Conservation (phyloP, 1,140 invertebrate genomes). For the Neuroterus valhalla region DNA sequence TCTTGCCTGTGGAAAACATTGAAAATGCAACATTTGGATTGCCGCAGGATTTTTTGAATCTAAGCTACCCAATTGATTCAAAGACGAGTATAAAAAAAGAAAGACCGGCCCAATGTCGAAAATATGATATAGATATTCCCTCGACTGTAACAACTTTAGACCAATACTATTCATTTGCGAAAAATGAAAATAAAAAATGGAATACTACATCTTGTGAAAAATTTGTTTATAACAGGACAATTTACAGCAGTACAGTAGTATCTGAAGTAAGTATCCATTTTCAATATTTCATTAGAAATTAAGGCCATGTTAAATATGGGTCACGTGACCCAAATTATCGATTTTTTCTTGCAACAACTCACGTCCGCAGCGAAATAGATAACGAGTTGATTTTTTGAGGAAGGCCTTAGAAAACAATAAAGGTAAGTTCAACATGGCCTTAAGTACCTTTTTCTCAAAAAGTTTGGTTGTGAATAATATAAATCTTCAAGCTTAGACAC, state of each 20-base stretch:
- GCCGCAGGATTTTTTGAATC: constrained; percentile 69
- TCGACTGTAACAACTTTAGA: constrained; percentile 8
- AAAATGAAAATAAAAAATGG: constrained; percentile 47
- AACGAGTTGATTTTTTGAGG: too few relatives aligned
- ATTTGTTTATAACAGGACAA: constrained; percentile 79
- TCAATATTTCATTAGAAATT: not conserved
- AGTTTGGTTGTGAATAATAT: too few relatives aligned
- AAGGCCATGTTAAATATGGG: too few relatives aligned
- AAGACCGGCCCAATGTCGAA: constrained; percentile 74
- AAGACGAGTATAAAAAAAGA: constrained; percentile 54
- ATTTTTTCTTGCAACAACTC: too few relatives aligned
- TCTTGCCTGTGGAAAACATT: constrained; percentile 76
- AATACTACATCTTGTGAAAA: constrained; percentile 69
- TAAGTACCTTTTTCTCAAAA: too few relatives aligned
- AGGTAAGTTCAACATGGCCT: too few relatives aligned
- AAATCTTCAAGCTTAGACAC: too few relatives aligned
- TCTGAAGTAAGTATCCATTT: constrained; percentile 76
- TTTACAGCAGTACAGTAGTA: constrained; percentile 79
- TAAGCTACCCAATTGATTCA: constrained; percentile 76
- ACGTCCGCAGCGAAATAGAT: too few relatives aligned
- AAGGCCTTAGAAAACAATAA: too few relatives aligned
- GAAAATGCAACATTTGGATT: constrained; percentile 75
- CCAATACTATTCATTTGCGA: constrained; percentile 6
- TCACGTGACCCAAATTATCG: too few relatives aligned
- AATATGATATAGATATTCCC: constrained; percentile 54